Base-by-base conservation (phyloP, 2,888 invertebrate species). In the Theodoxus fluviatilis region DNA sequence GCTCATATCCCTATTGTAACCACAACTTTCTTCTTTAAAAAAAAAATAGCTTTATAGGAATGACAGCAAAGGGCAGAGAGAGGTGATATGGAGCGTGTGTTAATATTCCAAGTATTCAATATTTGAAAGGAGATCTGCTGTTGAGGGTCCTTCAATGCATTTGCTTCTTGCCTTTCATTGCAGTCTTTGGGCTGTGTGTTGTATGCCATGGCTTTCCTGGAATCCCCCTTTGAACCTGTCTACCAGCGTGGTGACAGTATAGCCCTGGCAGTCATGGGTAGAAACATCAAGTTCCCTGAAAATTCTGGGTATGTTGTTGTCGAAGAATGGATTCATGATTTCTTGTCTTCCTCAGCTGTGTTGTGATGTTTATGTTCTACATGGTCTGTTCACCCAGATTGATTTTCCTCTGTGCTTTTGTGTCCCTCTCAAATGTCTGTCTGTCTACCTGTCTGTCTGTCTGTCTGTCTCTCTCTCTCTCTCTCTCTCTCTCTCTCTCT, bases 161-260 rank as follows among this genome's bases (percentile, higher is more conserved):
- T 49, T 3, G 49, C n/a, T 9, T 18, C 9, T 43, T 15, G 18
- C 9, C 31, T 70, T 55, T 63, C 52, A 31, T 80, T 81, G 67
- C 83, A 92, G 94, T 94, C 94, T 69, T 88, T 95, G 75, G 95
- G 95, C 18, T 95, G 95, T 87, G 89, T 94, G 72, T 88, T 95
- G 33, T 95, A 93, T 87, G 94, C 94, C 0, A 89, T 94, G 88
- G 93, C 94, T 81, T 95, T 92, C 84, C 93, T 93, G 81, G 92
- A 93, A 84, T 94, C 94, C 55, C 95, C 95, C 0, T 95, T 92
- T 86, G 95, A 95, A 87, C 89, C 91, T 33, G 92, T 94, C 12
- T 92, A 94, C 83, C 94, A 94, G 85, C 89, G 93, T 78, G 95
- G 95, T 1, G 94, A 94, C 86, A 94, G 94, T 78, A 93, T 95